These are phyloP conservation scores for Macrobrachium rosenbergii DNA, from an alignment of 1,140 invertebrate genomes.

Conservation along the genomic window DNA sequence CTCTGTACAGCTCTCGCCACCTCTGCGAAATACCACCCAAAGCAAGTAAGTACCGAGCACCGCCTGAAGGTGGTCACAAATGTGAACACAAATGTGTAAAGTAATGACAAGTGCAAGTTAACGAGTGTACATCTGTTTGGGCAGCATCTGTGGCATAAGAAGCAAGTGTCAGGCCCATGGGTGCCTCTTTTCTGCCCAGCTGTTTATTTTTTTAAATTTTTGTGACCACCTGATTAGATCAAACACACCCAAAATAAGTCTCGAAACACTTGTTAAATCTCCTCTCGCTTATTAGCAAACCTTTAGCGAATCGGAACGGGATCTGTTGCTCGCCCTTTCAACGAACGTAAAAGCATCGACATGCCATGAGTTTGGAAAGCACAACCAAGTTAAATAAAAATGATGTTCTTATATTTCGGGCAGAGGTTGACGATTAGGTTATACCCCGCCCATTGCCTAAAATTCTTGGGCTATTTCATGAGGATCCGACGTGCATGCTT, in stretches of 20 bases:
- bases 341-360: too few species aligned
- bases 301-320: too few species aligned
- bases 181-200: slow-evolving; percentile 36
- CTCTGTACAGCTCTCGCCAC: not conserved
- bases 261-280: slow-evolving; percentile 23
- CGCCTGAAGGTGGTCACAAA: slow-evolving; percentile 37
- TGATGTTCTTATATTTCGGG: too few species aligned
- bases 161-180: slow-evolving; percentile 44
- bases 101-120: slow-evolving; percentile 19
- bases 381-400: too few species aligned
- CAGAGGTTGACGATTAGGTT: too few species aligned
- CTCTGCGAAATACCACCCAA: slow-evolving; percentile 13
- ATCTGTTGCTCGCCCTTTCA: too few species aligned
- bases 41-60: slow-evolving; percentile 31
- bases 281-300: too few species aligned
- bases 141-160: slow-evolving; percentile 40
- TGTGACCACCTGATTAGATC: too few species aligned
- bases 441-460: too few species aligned
- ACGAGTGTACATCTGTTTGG: slow-evolving; percentile 43
- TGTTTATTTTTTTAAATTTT: not conserved
- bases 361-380: too few species aligned
- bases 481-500: too few species aligned
- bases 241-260: not conserved
- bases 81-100: slow-evolving; percentile 37
- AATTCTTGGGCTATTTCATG: too few species aligned